These are phyloP conservation scores for Callipepla squamata DNA, from an alignment of 2,113 vertebrate species.

Conservation along the genomic window DNA sequence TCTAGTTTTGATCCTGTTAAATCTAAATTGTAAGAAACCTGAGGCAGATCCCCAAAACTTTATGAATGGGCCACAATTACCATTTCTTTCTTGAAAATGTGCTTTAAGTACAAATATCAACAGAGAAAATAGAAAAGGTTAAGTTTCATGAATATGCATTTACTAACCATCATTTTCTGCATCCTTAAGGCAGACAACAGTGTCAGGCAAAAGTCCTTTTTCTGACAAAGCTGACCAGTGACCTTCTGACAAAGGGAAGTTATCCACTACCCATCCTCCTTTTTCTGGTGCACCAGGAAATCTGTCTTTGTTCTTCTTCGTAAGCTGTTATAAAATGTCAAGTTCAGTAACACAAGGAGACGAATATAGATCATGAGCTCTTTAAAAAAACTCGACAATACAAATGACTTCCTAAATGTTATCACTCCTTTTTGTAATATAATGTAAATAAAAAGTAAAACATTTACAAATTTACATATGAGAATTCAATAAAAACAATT, in stretches of 20 bases:
- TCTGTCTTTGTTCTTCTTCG: slow-evolving; percentile 74
- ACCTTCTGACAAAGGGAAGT: slow-evolving; percentile 81
- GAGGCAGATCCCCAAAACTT: neutral
- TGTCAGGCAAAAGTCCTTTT: slow-evolving; percentile 81
- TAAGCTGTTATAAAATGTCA: slow-evolving; percentile 59
- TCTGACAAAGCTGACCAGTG: slow-evolving; percentile 79
- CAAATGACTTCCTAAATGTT: neutral
- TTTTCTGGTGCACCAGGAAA: slow-evolving; percentile 72
- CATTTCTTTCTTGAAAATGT: neutral
- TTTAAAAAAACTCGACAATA: neutral
- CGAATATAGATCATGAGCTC: neutral
- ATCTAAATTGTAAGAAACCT: neutral
- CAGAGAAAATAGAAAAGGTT: neutral
- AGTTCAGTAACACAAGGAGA: neutral
- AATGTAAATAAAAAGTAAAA: neutral
- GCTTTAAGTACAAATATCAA: neutral
- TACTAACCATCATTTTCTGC: slow-evolving; percentile 79
- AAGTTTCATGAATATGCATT: slow-evolving; percentile 21
- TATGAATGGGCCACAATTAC: neutral
- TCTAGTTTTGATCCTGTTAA: neutral
- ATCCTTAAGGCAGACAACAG: slow-evolving; percentile 84
- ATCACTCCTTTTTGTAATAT: neutral
- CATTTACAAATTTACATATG: neutral
- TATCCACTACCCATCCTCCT: slow-evolving; percentile 92
- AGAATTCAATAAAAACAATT: neutral